Evolutionary conservation across 1,140 invertebrate species (phyloP), one percentile per base, ranked within the genome.

Genomic region (Augochlora pura): DNA sequence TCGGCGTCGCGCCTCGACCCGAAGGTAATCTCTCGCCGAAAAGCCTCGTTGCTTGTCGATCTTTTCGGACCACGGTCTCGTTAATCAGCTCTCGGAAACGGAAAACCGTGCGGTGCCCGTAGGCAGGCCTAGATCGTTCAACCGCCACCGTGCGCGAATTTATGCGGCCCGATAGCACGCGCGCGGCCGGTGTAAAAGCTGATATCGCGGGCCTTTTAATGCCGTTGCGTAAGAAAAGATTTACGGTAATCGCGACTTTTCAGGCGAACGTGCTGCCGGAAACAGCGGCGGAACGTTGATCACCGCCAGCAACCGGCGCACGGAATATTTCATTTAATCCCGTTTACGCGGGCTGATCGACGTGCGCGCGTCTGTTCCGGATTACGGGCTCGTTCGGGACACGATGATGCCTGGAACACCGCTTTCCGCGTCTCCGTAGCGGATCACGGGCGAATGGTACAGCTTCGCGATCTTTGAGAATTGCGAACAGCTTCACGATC

Each of bases 281-380:
- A 76, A 69, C 65, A 60, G 16, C 64, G 39, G 16, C 4, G 39
- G 23, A 66, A 46, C 14, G 2, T 49, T 16, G 54, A 32, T 7
- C 6, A 6, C 54, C 32, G 8, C 9, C 32, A 18, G 64, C 3
- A 38, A 10, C 23, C 9, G 23, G 39, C 32, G 1, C 10, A 23
- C 14, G 32, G 46, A 49, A 77, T 77, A 62, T 59, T 70, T 77
- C 60, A 77, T 77, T 77, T 70, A 25, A 12, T 39, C 18, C 57
- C 25, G 74, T 76, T 69, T 46, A 49, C 27, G 46, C 14, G 12
- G n/a, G 27, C 5, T 2, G 27, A 14, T 49, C 10, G 12, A 25
- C 18, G 46, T n/a, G 32, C 21, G 66, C n/a, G 32, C 38, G n/a
- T 60, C 42, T 68, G 39, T 76, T 23, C 52, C 27, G 12, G 38